Conservation (phyloP, 92 coral and sea anemone species). For the Zoanthus gigantus region DNA sequence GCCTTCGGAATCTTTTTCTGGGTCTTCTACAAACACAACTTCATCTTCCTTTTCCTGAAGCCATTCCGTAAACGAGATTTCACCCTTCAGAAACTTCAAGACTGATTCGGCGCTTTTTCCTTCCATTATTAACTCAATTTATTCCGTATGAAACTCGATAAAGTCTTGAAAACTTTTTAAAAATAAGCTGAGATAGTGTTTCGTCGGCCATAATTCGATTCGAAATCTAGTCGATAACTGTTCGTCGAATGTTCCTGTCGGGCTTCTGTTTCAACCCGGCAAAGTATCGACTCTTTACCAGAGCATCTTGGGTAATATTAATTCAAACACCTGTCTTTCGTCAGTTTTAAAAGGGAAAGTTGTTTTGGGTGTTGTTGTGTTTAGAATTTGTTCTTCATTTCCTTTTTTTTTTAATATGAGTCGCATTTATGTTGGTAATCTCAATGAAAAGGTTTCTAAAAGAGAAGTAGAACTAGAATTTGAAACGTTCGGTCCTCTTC, state of each 20-base stretch:
- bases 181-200: background rate
- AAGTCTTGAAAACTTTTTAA: too few relatives aligned
- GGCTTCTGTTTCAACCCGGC: background rate
- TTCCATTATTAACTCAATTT: conserved; percentile 18
- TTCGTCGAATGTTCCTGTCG: background rate
- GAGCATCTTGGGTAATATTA: conserved; percentile 50
- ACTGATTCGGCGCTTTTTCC: conserved; percentile 66
- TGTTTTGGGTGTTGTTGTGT: background rate
- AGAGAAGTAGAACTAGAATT: conserved; percentile 94
- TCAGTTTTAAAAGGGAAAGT: background rate
- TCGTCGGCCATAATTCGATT: background rate
- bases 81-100: conserved; percentile 90
- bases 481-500: conserved; percentile 84
- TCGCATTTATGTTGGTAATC: conserved; percentile 95
- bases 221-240: background rate
- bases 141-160: background rate
- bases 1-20: conserved; percentile 25
- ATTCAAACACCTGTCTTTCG: conserved; percentile 37
- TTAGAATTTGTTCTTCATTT: background rate
- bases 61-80: conserved; percentile 94
- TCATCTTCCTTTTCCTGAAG: conserved; percentile 63
- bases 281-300: background rate
- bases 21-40: background rate
- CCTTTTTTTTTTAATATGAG: conserved; percentile 49
- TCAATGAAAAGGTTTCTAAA: conserved; percentile 92